phyloP scores from a whole-genome alignment of 2,797 vertebrate species.

The Ptychadena robeensis region DNA sequence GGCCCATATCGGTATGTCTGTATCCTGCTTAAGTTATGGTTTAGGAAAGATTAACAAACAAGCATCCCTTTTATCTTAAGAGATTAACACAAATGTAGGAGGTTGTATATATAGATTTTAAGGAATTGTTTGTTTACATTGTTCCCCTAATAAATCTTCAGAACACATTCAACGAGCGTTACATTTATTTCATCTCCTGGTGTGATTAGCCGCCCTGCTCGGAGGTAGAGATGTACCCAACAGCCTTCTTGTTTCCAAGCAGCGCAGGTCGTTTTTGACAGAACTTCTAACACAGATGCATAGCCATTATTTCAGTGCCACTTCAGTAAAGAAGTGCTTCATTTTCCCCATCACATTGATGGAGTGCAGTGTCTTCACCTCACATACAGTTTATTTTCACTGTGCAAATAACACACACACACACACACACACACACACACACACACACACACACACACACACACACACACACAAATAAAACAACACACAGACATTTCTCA shows the following conservation, averaged over 20 bases:
- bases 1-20: too few relatives aligned
- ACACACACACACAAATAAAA: too few relatives aligned
- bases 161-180: not conserved
- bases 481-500: too few relatives aligned
- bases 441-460: too few relatives aligned
- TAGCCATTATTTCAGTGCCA: constrained; percentile 60
- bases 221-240: not conserved
- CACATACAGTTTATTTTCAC: constrained; percentile 55
- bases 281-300: constrained; percentile 59
- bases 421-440: constrained; percentile 58
- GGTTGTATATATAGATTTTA: not conserved
- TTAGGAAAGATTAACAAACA: too few relatives aligned
- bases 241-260: constrained; percentile 30
- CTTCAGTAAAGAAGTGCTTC: constrained; percentile 59
- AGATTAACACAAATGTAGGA: too few relatives aligned
- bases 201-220: not conserved
- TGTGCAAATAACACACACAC: constrained; percentile 41
- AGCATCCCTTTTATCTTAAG: too few relatives aligned
- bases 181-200: not conserved
- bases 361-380: constrained; percentile 54
- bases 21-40: too few relatives aligned
- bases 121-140: not conserved
- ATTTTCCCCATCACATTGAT: constrained; percentile 56
- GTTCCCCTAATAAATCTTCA: not conserved
- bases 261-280: constrained; percentile 55